Evolutionary conservation across 1,140 invertebrate genomes (phyloP), one percentile per base, ranked within the genome.

Genomic region (Bathynomus jamesi): DNA sequence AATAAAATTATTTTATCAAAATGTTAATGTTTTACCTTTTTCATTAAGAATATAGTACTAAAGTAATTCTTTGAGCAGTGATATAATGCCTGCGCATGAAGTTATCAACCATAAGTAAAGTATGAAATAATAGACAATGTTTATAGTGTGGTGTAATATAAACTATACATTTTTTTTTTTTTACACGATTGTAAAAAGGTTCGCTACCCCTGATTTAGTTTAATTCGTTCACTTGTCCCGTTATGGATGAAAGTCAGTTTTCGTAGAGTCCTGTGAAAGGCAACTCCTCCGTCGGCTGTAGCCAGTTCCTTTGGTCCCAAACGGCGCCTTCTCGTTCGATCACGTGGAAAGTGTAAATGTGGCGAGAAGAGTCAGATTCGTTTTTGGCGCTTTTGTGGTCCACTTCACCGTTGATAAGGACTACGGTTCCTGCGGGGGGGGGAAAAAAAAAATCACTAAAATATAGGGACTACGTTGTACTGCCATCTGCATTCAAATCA

Each of bases 271-370:
- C 70, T 25, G 76, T 76, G 67, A 91, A 91, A 17, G 85, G 84
- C 78, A 83, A 83, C 29, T 83, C 81, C 29, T 82, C 78, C 0
- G 86, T 84, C 69, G 86, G 87, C 80, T 93, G 91, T 1, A 94
- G 81, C 95, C 95, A 97, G 79, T 97, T 98, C 1, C 93, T 86
- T 72, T 88, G 82, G 0, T 90, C 89, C 82, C 91, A 98, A 67
- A 85, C 83, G 0, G 89, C 89, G 60, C 89, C 83, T 17, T 89
- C 83, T 66, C 87, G 87, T 81, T 99, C 96, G 66, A 93, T 87
- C 0, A 97, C 86, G 82, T 99, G 96, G 82, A 96, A 98, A 4
- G 96, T 98, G 82, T 99, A 99, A 3, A 92, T 93, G 77, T 95
- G 91, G 67, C 96, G 86, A n/a, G 93, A 90, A 67, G 88, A 87